Conservation (phyloP, 2,113 vertebrate species). For the Catagonus wagneri region DNA sequence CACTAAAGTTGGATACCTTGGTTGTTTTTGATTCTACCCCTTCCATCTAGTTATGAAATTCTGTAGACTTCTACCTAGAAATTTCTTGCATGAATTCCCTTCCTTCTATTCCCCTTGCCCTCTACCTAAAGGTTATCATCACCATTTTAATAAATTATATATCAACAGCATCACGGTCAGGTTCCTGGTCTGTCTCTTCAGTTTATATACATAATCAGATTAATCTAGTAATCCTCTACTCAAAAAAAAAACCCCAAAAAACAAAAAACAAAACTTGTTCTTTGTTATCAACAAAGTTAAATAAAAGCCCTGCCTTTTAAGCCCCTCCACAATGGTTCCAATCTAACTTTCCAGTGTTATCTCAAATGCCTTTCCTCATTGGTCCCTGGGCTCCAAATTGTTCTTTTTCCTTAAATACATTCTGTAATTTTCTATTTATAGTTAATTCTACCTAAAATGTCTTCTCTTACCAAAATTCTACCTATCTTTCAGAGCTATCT, state of each 20-base stretch:
- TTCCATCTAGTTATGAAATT: constrained; percentile 10
- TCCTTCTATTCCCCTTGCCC: not conserved
- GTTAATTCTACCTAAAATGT: constrained; percentile 19
- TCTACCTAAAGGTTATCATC: not conserved
- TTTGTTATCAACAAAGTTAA: not conserved
- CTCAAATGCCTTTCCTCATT: not conserved
- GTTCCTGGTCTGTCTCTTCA: not conserved
- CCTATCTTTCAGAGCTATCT: not conserved
- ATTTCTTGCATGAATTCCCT: not conserved
- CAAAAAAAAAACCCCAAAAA: too few relatives aligned
- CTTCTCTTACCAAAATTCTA: constrained; percentile 3
- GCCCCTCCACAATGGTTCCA: not conserved
- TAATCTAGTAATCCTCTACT: not conserved
- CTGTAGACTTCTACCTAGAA: not conserved
- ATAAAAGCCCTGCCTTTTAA: not conserved
- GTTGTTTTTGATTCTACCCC: not conserved
- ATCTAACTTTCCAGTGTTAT: not conserved
- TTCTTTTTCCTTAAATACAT: not conserved
- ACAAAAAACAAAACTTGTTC: too few relatives aligned
- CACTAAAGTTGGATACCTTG: not conserved
- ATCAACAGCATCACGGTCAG: not conserved
- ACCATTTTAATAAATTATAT: not conserved
- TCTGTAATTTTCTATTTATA: not conserved
- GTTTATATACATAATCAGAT: not conserved
- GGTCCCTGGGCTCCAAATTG: not conserved